A percentile compares a stretch with the other conserved stretches of the same genome.
These are phyloP conservation scores for silkworm (Bombyx mori) DNA, from an alignment of 1,140 invertebrate genomes.

Conservation along the genomic window ASM3026992v2 NC_085128.1:2825501-2826000, in stretches of 20 bases:
- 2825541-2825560: conserved; percentile 33
- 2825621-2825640: conserved; percentile 40
- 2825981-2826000: conserved; percentile 15
- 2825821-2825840: conserved; percentile 62
- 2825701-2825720: conserved; percentile 31
- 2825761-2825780: conserved; percentile 15
- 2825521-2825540: conserved; percentile 41
- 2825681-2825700: conserved; percentile 60
- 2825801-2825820: conserved; percentile 42
- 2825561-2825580: conserved; percentile 32
- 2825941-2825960: conserved; percentile 14
- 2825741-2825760: conserved; percentile 37
- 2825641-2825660: conserved; percentile 60
- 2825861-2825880: conserved; percentile 54
- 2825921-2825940: conserved; percentile 37
- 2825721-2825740: conserved; percentile 66
- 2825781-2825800: conserved; percentile 1
- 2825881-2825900: conserved; percentile 71
- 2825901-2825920: conserved; percentile 68
- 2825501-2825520: conserved; percentile 33
- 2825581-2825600: conserved; percentile 36
- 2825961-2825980: conserved; percentile 18
- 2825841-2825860: conserved; percentile 62
- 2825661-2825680: conserved; percentile 63
- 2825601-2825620: not conserved